Evolutionary conservation across 2,113 vertebrate species (phyloP), one percentile per base, ranked within the genome.

Genomic region (Indicator indicator): DNA sequence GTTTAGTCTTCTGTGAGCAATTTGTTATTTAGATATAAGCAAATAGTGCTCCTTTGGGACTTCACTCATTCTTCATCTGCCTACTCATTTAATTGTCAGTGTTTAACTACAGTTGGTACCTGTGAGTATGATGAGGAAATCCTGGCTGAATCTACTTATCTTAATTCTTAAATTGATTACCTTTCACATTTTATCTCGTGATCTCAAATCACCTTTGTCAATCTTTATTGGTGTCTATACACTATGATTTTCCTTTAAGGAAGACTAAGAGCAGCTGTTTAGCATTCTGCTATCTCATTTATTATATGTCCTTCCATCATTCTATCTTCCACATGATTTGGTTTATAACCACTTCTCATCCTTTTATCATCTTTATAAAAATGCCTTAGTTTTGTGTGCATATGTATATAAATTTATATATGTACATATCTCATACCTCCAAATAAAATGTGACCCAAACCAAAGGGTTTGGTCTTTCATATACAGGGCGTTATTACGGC

Each of bases 131-230:
- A 76, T 67, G 68, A 71, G 80, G 83, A 88, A 67, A 88, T 16
- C 64, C 70, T 83, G 60, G 36, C 56, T 87, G 65, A 86, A 90
- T 67, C 63, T 18, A 69, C 28, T 88, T 89, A 80, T 6, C 74
- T 71, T 78, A 75, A 63, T 86, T 84, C 27, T 63, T 87, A 81
- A 82, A 93, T 69, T 81, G 71, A 71, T 84, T 91, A 75, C 52
- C 77, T 71, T 95, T 69, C 87, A 75, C 76, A 89, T 64, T 78
- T 40, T 62, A 16, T 50, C 48, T 77, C 73, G 71, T 24, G 52
- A 93, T 48, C 74, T 74, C 78, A 62, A 23, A 71, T 16, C 56
- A n/a, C 68, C 58, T 44, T 87, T 89, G 74, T 85, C 84, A 91
- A 44, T 88, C 64, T 74, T 55, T 77, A 81, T 24, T 56, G n/a